Evolutionary conservation across 1,140 invertebrate genomes (phyloP), one percentile per base, ranked within the genome.

Genomic region (Eriosoma lanigerum): DNA sequence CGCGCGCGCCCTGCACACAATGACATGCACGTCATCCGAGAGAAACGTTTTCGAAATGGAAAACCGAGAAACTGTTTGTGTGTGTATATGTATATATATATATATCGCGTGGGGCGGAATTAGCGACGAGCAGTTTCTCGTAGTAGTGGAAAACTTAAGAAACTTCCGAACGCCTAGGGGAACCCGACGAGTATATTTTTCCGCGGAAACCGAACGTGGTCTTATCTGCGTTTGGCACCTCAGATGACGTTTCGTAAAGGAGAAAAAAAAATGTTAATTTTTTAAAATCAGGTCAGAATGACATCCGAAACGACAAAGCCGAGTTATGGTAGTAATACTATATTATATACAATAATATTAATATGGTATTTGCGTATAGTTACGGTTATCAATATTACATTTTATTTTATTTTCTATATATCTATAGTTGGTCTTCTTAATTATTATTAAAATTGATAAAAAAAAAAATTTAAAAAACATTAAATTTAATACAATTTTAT

Each of bases 1-100:
- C 56, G 9, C 56, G 21, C 38, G 15, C 38, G 15, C 24, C 10
- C n/a, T 15, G 6, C 12, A 38, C 17, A 73, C 73, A 76, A 58
- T 76, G 73, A 62, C 75, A 78, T 78, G 75, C 38, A 62, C 75
- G 56, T 62, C 56, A 78, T 4, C 75, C 21, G 56, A 32, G 54
- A 78, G 56, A 60, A 78, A 78, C 75, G 75, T 78, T 78, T 48
- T 12, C 38, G 46, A 62, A 52, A 78, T 78, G 75, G 75, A 44
- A 78, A 76, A 62, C 75, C 75, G 56, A 78, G 75, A 56, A 58
- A 58, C 26, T 76, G 15, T 60, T 44, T 29, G n/a, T n/a, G n/a
- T n/a, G n/a, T n/a, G n/a, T n/a, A n/a, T n/a, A n/a, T n/a, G n/a
- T n/a, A n/a, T n/a, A n/a, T n/a, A n/a, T n/a, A n/a, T n/a, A n/a